Conservation (phyloP, 2,888 invertebrate genomes). For the Rhamnusium bicolor region DNA sequence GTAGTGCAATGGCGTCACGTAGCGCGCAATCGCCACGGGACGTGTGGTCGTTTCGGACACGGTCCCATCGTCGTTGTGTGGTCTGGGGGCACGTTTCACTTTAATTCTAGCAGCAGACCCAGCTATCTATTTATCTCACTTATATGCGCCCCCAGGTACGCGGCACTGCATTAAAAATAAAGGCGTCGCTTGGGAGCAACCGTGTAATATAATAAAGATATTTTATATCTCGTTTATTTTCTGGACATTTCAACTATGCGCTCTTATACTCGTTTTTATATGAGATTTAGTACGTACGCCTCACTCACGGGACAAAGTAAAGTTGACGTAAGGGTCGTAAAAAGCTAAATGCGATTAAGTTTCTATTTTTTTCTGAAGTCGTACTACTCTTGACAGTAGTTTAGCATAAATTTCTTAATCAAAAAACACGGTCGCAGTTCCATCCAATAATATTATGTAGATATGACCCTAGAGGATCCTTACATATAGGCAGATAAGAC, state of each 20-base stretch:
- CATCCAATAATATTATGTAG: constrained; percentile 25
- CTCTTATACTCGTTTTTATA: constrained; percentile 28
- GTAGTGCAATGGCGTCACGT: constrained; percentile 70
- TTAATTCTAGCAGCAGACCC: constrained; percentile 66
- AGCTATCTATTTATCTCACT: constrained; percentile 68
- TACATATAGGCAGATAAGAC: not conserved
- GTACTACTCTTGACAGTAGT: constrained; percentile 21
- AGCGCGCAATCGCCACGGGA: constrained; percentile 68
- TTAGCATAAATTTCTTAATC: constrained; percentile 19
- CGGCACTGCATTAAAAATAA: constrained; percentile 62
- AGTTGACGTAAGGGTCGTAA: constrained; percentile 27
- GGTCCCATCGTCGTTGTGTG: constrained; percentile 61
- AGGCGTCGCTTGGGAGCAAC: constrained; percentile 50
- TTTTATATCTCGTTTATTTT: constrained; percentile 58
- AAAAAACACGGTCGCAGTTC: constrained; percentile 17
- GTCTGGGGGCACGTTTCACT: constrained; percentile 71
- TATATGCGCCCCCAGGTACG: constrained; percentile 62
- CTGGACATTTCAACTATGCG: constrained; percentile 33
- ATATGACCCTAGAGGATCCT: constrained; percentile 17
- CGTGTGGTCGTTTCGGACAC: constrained; percentile 67
- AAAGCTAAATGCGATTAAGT: constrained; percentile 25
- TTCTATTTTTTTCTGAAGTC: constrained; percentile 24
- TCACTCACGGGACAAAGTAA: constrained; percentile 28
- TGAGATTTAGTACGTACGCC: constrained; percentile 29
- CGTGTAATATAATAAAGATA: constrained; percentile 60